These are phyloP conservation scores for Lepus timidus DNA, from an alignment of 2,113 vertebrate genomes.

Conservation along the genomic window DNA sequence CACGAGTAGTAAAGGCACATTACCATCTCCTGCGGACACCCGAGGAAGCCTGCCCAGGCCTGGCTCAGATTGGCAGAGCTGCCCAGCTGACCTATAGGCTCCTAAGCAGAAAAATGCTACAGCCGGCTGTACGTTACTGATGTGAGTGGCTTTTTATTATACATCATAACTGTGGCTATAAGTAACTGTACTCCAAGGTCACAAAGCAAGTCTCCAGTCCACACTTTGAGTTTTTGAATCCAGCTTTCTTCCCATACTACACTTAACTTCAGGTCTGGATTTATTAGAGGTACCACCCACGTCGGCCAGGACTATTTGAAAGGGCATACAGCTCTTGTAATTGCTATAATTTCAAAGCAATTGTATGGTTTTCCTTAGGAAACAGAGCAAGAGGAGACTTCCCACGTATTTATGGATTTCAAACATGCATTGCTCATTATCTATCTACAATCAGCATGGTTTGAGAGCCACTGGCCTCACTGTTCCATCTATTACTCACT, in stretches of 20 bases:
- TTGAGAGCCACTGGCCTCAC: background rate
- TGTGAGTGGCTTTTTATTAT: background rate
- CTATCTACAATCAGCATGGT: background rate
- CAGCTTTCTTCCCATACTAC: background rate
- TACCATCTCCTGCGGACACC: fast-evolving
- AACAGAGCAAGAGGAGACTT: background rate
- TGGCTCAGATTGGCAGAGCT: background rate
- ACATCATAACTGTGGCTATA: background rate
- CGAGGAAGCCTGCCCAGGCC: fast-evolving
- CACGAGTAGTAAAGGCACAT: background rate
- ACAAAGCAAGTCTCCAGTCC: background rate
- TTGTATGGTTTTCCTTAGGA: background rate
- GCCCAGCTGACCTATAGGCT: background rate
- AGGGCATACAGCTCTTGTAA: background rate
- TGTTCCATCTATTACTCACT: background rate
- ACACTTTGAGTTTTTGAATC: background rate
- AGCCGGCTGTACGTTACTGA: background rate
- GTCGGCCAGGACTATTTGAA: background rate
- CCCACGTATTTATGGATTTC: background rate
- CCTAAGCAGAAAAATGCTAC: background rate
- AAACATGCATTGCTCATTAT: background rate
- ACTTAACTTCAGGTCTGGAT: background rate
- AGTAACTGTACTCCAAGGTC: background rate
- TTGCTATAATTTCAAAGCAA: background rate
- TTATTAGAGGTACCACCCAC: background rate